Base-by-base conservation (phyloP, 2,797 vertebrate genomes). In the Champsocephalus gunnari region DNA sequence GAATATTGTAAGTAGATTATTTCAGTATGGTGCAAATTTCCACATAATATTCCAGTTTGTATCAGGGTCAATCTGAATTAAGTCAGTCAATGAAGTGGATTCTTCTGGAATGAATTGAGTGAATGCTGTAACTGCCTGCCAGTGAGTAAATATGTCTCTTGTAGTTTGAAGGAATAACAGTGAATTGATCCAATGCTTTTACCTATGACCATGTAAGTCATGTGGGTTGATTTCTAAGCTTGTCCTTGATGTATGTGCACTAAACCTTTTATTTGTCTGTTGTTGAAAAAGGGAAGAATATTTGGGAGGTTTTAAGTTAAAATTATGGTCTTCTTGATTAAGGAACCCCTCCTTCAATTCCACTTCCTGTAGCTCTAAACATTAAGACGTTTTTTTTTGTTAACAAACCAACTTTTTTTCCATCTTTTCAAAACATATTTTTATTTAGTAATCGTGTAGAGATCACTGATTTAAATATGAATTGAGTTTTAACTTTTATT, bases 11-110 rank as follows among this genome's bases (percentile, higher is more conserved):
- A 55, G 65, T 71, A 0, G 13, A 67, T 68, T 53, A 50, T 67
- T 69, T 81, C 70, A 47, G 34, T 44, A 57, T 73, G 82, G 62
- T 82, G 74, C 66, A 72, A 68, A 77, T 58, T 12, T 75, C 0
- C 68, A 21, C 32, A 1, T 54, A 32, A 59, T 48, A 28, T 66
- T 63, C 80, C 64, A 34, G 71, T 66, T 70, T n/a, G 50, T 14
- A 16, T 11, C 53, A 54, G 61, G 80, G 73, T 74, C 55, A 1
- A 9, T 60, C 43, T 56, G 45, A 72, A 60, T 34, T 24, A 24
- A 71, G 5, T 47, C 59, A 14, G 8, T 56, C 59, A 14, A 38
- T 56, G 4, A 64, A 11, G 57, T 62, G 45, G 19, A 47, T 38
- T 75, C 79, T 67, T 16, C 53, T 76, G 49, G 14, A 66, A 51